Base-by-base conservation (phyloP, 2,113 vertebrate species). In the Rhinolophus ferrumequinum region DNA sequence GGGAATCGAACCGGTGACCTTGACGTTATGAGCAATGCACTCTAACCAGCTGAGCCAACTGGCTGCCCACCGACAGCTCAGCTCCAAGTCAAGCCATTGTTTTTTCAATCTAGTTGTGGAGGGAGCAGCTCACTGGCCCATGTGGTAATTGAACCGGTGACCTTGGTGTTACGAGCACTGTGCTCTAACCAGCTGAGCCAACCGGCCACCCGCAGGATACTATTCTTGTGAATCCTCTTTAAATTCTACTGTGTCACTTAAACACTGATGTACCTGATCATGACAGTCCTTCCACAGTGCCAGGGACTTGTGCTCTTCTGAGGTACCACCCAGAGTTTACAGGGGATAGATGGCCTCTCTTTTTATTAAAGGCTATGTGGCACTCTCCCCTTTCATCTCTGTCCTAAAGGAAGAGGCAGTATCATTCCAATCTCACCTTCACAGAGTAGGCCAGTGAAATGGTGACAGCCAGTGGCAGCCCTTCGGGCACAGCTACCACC, bases 361-460 rank as follows among this genome's bases (percentile, higher is more conserved):
- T 62, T 35, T 33, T 11, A 5, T 26, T 2, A 26, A 47, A 24
- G 54, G 88, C 60, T 15, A 12, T 3, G 1, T 4, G 69, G 16
- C 6, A 8, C 10, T 35, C 41, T 58, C 47, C 44, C 58, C 33
- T 22, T 33, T 21, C 26, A 3, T 12, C 26, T 52, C 26, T 81
- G 58, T 70, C 38, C 72, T 26, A 16, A 33, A 64, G 13, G n/a
- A 72, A 13, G n/a, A 64, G 13, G n/a, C 67, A 13, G n/a, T 0
- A 4, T 30, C 6, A 3, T 0, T 4, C 0, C 0, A 24, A 67
- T 4, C 98, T 98, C 93, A 99, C 99, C 99, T 99, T 99, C 30
- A 99, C 99, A 0, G 99, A 99, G 95, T 99, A 99, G 16, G 99
- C 99, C 97, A 99, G 96, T 3, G 99, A 99, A 98, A 99, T 99